Percentiles rank a stretch among this genome's conserved stretches.
Conservation (phyloP, 2,797 vertebrate species). For the Ammospiza maritima region DNA sequence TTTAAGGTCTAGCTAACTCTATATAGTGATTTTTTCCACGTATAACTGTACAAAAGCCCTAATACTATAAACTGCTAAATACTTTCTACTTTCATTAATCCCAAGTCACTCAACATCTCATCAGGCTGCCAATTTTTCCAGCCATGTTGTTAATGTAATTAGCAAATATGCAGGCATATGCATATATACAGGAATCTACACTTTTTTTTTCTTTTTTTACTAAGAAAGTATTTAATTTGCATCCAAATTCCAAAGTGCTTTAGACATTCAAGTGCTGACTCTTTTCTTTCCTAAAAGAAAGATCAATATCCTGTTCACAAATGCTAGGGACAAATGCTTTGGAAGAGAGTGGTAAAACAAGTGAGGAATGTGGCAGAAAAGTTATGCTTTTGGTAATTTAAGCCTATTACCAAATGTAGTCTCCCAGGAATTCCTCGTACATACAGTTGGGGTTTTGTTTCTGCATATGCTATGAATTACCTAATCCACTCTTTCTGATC, state of each 20-base stretch:
- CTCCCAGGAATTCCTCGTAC: neutral
- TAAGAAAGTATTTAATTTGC: slow-evolving; percentile 45
- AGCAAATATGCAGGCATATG: neutral
- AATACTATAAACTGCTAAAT: neutral
- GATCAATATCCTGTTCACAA: slow-evolving; percentile 32
- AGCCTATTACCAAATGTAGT: neutral
- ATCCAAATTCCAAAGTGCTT: slow-evolving; percentile 15
- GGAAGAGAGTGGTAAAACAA: slow-evolving; percentile 35
- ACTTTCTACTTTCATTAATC: slow-evolving; percentile 5
- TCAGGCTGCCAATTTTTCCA: neutral
- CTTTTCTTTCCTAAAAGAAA: slow-evolving; percentile 33
- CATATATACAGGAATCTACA: neutral
- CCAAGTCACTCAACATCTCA: neutral
- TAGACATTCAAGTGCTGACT: slow-evolving; percentile 23
- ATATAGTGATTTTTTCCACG: neutral
- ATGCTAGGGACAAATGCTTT: neutral
- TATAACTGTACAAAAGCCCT: neutral
- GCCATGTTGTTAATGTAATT: neutral
- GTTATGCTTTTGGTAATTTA: neutral
- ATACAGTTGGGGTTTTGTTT: neutral
- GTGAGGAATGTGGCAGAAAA: neutral
- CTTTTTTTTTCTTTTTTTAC: neutral
- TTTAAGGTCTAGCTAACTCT: slow-evolving; percentile 23
- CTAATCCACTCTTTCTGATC: neutral
- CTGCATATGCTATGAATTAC: neutral